Conservation (phyloP, 2,888 invertebrate species). For the Eulithis testata region DNA sequence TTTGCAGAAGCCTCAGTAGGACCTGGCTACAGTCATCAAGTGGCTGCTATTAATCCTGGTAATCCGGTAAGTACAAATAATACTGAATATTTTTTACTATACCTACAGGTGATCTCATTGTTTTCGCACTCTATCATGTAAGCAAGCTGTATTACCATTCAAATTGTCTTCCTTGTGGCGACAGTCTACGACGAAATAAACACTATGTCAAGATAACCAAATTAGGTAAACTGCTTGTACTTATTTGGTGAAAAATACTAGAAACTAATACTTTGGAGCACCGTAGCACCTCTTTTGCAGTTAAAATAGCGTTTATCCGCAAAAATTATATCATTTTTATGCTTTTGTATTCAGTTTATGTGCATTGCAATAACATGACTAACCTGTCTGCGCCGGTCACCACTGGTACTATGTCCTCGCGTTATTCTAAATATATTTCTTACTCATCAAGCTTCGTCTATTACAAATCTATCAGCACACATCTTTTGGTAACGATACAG, state of each 20-base stretch:
- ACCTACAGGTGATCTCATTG: neutral
- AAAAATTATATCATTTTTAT: conserved; percentile 1
- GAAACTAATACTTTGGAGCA: no score
- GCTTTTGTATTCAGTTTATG: conserved; percentile 27
- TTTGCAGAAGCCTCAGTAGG: conserved; percentile 82
- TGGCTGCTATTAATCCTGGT: conserved; percentile 84
- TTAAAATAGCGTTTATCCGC: no score
- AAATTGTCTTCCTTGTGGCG: neutral
- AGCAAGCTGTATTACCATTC: neutral
- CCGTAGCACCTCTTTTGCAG: no score
- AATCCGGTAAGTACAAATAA: conserved; percentile 81
- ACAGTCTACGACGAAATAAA: no score
- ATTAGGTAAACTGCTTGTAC: no score
- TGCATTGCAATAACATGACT: conserved; percentile 45
- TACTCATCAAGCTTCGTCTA: conserved; percentile 9
- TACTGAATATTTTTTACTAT: neutral
- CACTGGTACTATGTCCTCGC: conserved; percentile 27
- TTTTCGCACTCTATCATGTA: neutral
- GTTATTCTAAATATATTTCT: conserved; percentile 34
- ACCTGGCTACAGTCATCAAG: conserved; percentile 82
- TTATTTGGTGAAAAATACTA: no score
- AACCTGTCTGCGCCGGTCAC: conserved; percentile 34
- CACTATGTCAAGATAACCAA: no score
- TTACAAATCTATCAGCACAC: no score
- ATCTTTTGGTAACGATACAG: no score